These are phyloP conservation scores for Turritopsis rubra DNA, from an alignment of 30 jellyfish, hydroid and myxozoan species.

Conservation along the genomic window DNA sequence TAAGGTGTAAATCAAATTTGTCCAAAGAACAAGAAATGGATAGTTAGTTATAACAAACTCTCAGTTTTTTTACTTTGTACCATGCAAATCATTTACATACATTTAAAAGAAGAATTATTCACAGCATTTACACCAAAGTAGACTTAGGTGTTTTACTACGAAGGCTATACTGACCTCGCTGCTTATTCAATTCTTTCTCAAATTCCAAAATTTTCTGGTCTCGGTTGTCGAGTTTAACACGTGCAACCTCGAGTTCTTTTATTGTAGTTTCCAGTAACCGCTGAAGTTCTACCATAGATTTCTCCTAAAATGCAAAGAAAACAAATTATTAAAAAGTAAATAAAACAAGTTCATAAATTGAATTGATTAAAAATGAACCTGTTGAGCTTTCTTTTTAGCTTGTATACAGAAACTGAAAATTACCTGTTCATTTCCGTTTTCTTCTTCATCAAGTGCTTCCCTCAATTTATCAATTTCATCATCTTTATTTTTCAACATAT, in stretches of 20 bases:
- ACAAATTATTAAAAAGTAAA: not conserved
- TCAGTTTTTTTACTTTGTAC: not conserved
- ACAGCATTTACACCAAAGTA: slow-evolving; percentile 30
- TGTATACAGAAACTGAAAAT: too few species aligned
- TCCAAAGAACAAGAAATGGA: not conserved
- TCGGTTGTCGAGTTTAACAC: slow-evolving; percentile 53
- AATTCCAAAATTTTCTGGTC: slow-evolving; percentile 46
- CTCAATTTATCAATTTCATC: slow-evolving; percentile 70
- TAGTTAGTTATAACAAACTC: not conserved
- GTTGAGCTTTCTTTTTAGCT: too few species aligned
- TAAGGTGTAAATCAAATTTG: not conserved
- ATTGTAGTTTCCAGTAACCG: slow-evolving; percentile 48
- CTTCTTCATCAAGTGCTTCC: slow-evolving; percentile 46
- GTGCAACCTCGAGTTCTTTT: slow-evolving; percentile 60
- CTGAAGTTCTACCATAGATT: slow-evolving; percentile 30
- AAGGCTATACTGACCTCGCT: slow-evolving; percentile 61
- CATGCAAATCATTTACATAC: not conserved
- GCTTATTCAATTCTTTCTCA: slow-evolving; percentile 12
- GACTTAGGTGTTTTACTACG: slow-evolving; percentile 49
- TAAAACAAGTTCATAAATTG: not conserved
- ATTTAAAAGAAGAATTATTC: not conserved
- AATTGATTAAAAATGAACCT: not conserved
- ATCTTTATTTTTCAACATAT: slow-evolving; percentile 54
- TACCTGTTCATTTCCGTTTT: slow-evolving; percentile 9
- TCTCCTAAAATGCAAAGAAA: slow-evolving; percentile 14